phyloP scores from a whole-genome alignment of 2,797 vertebrate genomes.

The Sebastolobus alascanus region DNA sequence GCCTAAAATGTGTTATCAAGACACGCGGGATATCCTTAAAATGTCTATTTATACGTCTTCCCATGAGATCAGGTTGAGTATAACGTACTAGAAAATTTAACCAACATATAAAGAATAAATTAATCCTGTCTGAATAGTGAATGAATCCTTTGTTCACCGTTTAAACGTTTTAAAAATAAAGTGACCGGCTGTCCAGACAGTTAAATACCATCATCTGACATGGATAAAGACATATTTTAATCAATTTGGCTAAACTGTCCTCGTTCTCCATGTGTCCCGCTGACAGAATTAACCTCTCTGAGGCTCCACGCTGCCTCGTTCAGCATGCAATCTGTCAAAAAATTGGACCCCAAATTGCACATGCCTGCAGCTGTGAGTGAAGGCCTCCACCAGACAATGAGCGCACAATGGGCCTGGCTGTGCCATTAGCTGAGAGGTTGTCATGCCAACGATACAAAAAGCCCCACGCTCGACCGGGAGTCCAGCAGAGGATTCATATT shows the following conservation, averaged over 20 bases:
- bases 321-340: constrained; percentile 51
- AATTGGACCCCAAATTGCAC: constrained; percentile 39
- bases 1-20: too few species aligned
- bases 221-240: constrained; percentile 26
- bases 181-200: not conserved
- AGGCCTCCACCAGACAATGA: constrained; percentile 59
- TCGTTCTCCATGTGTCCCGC: constrained; percentile 16
- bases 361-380: constrained; percentile 63
- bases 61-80: too few species aligned
- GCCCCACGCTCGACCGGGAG: constrained; percentile 2
- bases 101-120: not conserved
- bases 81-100: not conserved
- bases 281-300: constrained; percentile 46
- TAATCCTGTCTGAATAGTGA: not conserved
- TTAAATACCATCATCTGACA: constrained; percentile 17
- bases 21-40: too few species aligned
- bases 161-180: not conserved
- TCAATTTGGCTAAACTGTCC: constrained; percentile 13
- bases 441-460: constrained; percentile 77
- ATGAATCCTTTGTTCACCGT: constrained; percentile 9
- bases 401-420: constrained; percentile 60
- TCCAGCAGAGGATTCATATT: constrained; percentile 50
- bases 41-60: too few species aligned
- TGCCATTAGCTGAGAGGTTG: constrained; percentile 68
- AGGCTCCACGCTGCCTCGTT: constrained; percentile 33